A percentile compares a stretch with the other conserved stretches of the same genome.
phyloP scores from a whole-genome alignment of 2,113 vertebrate species.

The Erpornis zantholeuca region DNA sequence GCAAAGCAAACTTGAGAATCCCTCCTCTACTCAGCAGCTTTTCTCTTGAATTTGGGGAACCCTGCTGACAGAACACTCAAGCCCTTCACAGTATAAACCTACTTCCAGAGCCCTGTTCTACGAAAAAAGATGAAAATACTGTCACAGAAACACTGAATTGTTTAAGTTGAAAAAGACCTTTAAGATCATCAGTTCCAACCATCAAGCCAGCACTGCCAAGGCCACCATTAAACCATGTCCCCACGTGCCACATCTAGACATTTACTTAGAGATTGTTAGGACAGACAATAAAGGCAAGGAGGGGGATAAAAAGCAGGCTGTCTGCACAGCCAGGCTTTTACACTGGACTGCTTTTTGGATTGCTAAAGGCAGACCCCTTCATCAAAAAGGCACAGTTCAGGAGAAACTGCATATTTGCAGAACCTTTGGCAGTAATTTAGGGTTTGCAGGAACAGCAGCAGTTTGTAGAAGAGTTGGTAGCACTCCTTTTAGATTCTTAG shows the following conservation, averaged over 20 bases:
- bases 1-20: not conserved
- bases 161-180: not conserved
- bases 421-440: not conserved
- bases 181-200: not conserved
- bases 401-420: not conserved
- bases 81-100: not conserved
- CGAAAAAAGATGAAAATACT: not conserved
- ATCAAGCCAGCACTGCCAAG: not conserved
- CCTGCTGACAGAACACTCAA: not conserved
- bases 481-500: not conserved
- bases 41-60: not conserved
- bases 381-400: not conserved
- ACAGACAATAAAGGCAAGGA: rapidly evolving
- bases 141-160: not conserved
- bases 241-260: not conserved
- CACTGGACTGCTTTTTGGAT: not conserved
- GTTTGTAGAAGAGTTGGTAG: not conserved
- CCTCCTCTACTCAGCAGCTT: not conserved
- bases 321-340: not conserved
- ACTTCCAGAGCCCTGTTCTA: not conserved
- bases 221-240: not conserved
- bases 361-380: not conserved
- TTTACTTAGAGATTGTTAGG: not conserved
- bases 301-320: not conserved
- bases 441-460: not conserved